phyloP scores from a whole-genome alignment of 1,140 invertebrate genomes.

The Bombus polaris region DNA sequence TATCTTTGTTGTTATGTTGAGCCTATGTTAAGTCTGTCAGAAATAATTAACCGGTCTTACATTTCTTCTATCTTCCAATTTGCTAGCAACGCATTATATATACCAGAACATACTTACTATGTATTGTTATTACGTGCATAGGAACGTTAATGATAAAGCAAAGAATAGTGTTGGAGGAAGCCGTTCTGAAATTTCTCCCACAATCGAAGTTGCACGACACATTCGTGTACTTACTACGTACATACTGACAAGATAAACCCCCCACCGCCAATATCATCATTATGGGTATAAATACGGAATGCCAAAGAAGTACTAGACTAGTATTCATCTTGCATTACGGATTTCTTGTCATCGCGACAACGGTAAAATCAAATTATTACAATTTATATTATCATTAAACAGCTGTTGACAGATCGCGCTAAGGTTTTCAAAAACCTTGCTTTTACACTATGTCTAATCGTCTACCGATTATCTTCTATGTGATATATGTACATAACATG shows the following conservation, averaged over 20 bases:
- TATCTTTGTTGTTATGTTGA: too few species aligned
- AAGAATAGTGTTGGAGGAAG: neutral
- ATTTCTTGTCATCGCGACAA: neutral
- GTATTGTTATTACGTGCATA: too few species aligned
- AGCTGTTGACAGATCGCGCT: neutral
- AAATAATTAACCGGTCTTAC: too few species aligned
- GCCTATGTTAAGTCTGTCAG: too few species aligned
- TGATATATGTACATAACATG: too few species aligned
- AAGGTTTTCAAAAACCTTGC: neutral
- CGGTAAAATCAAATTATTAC: neutral
- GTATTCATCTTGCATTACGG: neutral
- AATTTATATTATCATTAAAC: neutral
- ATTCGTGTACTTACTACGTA: too few species aligned
- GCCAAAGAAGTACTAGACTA: neutral
- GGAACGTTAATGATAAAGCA: neutral
- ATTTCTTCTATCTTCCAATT: too few species aligned
- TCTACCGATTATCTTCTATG: neutral
- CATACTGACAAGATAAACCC: neutral
- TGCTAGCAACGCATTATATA: too few species aligned
- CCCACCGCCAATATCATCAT: neutral
- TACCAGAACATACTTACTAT: too few species aligned
- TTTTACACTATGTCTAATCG: neutral
- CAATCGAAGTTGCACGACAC: neutral
- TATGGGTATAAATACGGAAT: neutral
- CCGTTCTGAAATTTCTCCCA: neutral